Percentiles rank a stretch among this genome's conserved stretches.
phyloP scores from a whole-genome alignment of 2,888 invertebrate genomes.

The Cheilosia pagana region DNA sequence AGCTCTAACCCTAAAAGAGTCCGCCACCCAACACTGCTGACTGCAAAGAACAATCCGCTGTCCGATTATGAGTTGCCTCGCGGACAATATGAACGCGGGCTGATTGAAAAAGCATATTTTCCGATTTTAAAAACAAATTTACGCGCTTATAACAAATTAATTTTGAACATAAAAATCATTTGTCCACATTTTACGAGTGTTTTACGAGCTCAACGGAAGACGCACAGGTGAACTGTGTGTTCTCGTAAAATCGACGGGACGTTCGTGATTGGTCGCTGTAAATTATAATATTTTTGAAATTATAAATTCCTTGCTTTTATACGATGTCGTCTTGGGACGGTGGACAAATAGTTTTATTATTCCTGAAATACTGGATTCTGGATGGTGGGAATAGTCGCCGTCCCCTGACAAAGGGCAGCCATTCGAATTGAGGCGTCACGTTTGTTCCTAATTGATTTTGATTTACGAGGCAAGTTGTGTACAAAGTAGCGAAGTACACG shows the following conservation, averaged over 20 bases:
- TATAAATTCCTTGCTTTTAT: constrained; percentile 64
- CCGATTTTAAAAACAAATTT: neutral
- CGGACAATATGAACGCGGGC: neutral
- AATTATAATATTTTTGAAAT: constrained; percentile 39
- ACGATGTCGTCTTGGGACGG: constrained; percentile 49
- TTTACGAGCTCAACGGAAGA: neutral
- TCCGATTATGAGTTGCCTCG: neutral
- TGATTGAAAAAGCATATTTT: neutral
- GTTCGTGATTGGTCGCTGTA: neutral
- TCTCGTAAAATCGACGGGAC: too few species aligned
- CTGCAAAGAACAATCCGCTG: neutral
- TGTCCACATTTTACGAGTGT: neutral
- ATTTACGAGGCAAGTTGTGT: constrained; percentile 48
- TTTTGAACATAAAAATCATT: neutral
- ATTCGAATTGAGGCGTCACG: constrained; percentile 36
- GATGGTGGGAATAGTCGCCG: constrained; percentile 55
- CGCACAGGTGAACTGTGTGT: too few species aligned
- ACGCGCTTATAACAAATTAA: neutral
- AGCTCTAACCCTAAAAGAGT: neutral
- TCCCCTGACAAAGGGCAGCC: constrained; percentile 52
- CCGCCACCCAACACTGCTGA: neutral
- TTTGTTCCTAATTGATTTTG: constrained; percentile 68
- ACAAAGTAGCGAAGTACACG: constrained; percentile 29
- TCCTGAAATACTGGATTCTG: constrained; percentile 1
- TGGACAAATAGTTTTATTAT: constrained; percentile 68